Evolutionary conservation across 2,113 vertebrate species (phyloP).

Genomic region (Ictalurus furcatus): DNA sequence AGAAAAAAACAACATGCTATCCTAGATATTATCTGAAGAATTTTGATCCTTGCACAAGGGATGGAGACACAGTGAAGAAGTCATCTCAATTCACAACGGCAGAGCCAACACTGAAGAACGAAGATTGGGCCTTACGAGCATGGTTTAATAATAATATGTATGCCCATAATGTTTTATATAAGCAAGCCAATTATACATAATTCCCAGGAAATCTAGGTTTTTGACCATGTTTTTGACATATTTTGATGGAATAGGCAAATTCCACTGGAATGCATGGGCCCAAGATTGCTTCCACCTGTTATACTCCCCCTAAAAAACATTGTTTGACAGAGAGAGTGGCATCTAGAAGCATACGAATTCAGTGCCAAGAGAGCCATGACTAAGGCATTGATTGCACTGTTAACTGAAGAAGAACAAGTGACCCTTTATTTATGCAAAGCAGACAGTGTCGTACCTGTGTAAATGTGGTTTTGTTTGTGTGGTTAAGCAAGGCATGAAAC

Average conservation of each 20-base stretch:
- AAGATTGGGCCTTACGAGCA: background rate
- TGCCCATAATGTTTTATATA: background rate
- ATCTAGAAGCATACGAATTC: background rate
- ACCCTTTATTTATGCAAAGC: slow-evolving; percentile 54
- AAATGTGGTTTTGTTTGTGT: slow-evolving; percentile 47
- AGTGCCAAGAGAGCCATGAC: slow-evolving; percentile 1
- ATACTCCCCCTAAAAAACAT: background rate
- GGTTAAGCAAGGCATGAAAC: slow-evolving; percentile 43
- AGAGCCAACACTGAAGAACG: background rate
- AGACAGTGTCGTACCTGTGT: slow-evolving; percentile 43
- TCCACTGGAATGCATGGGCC: background rate
- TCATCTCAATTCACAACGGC: background rate
- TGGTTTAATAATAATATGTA: background rate
- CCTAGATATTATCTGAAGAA: background rate
- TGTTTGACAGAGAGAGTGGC: background rate
- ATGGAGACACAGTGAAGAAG: background rate
- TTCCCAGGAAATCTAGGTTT: background rate
- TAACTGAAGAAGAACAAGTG: slow-evolving; percentile 36
- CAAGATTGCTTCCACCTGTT: background rate
- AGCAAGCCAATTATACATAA: background rate
- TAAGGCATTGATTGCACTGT: slow-evolving; percentile 41
- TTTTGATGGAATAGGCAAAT: background rate
- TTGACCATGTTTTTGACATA: background rate
- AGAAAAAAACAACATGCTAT: background rate
- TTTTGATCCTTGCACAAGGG: background rate